phyloP scores from a whole-genome alignment of 2,113 vertebrate species.

The Colistium nudipinnis region DNA sequence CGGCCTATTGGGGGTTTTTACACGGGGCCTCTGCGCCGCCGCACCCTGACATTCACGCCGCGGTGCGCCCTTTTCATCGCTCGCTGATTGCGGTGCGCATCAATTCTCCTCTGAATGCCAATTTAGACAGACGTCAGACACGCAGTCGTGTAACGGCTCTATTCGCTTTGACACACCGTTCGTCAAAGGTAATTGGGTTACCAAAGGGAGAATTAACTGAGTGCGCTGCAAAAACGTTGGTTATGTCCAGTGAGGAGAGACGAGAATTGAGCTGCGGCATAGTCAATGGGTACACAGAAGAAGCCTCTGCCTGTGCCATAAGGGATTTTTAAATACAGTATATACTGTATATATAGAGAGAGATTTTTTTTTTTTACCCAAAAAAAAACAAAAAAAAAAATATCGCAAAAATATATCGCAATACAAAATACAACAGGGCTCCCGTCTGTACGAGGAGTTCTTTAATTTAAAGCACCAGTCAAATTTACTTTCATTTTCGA shows the following conservation, averaged over 20 bases:
- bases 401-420: no score
- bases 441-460: no score
- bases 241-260: slow-evolving; percentile 19
- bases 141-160: slow-evolving; percentile 20
- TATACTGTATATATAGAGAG: no score
- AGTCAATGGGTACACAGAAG: slow-evolving; percentile 23
- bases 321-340: slow-evolving; percentile 10
- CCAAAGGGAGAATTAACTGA: slow-evolving; percentile 5
- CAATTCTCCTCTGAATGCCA: slow-evolving; percentile 37
- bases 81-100: slow-evolving; percentile 29
- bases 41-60: slow-evolving; percentile 11
- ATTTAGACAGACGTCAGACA: slow-evolving; percentile 44
- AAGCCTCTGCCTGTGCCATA: not conserved
- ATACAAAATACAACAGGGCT: no score
- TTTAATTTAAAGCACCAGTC: no score
- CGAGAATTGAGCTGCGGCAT: slow-evolving; percentile 14
- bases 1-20: slow-evolving; percentile 19
- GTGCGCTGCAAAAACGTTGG: slow-evolving; percentile 37
- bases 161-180: slow-evolving; percentile 30
- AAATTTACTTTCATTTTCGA: no score
- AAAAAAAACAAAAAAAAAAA: not conserved
- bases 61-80: slow-evolving; percentile 29
- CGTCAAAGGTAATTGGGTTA: slow-evolving; percentile 30
- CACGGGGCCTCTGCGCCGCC: slow-evolving; percentile 5
- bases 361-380: slow-evolving; percentile 10